phyloP scores from a whole-genome alignment of 2,888 invertebrate genomes.

The Lasioglossum lativentre region DNA sequence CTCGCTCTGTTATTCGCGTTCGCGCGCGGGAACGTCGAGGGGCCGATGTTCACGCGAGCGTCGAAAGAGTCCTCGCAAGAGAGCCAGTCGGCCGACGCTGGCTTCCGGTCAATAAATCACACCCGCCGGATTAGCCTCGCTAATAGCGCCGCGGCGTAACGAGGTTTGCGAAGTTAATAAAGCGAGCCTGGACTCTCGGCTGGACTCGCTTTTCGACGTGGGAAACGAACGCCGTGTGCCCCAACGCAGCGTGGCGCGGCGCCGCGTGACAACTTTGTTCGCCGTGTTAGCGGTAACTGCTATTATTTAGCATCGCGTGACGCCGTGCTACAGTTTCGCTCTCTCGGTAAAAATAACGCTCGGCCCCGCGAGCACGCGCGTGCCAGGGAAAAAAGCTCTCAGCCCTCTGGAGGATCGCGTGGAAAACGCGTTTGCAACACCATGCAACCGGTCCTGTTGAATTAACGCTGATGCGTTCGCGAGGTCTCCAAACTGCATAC shows the following conservation, averaged over 20 bases:
- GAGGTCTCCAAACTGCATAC: background rate
- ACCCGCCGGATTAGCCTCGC: conserved; percentile 33
- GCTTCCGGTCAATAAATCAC: conserved; percentile 66
- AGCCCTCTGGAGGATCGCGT: conserved; percentile 33
- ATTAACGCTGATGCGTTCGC: conserved; percentile 29
- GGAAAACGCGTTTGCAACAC: conserved; percentile 13
- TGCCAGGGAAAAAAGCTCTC: conserved; percentile 28
- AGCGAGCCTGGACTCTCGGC: conserved; percentile 17
- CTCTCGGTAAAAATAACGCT: conserved; percentile 52
- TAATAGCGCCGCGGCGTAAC: conserved; percentile 41
- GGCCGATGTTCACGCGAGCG: conserved; percentile 46
- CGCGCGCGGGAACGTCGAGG: conserved; percentile 35
- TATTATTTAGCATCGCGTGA: conserved; percentile 35
- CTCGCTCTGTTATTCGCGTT: background rate
- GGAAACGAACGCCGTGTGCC: conserved; percentile 8
- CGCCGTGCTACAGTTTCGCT: conserved; percentile 33
- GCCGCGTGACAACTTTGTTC: conserved; percentile 50
- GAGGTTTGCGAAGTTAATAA: conserved; percentile 45
- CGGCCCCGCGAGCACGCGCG: background rate
- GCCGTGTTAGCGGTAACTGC: conserved; percentile 14
- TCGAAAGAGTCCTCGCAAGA: conserved; percentile 45
- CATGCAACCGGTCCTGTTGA: conserved; percentile 10
- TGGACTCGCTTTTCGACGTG: conserved; percentile 24
- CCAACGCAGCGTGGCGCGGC: too few species aligned
- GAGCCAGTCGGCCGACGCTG: background rate